phyloP scores from a whole-genome alignment of 2,888 invertebrate species.

The Eucriotettix oculatus region DNA sequence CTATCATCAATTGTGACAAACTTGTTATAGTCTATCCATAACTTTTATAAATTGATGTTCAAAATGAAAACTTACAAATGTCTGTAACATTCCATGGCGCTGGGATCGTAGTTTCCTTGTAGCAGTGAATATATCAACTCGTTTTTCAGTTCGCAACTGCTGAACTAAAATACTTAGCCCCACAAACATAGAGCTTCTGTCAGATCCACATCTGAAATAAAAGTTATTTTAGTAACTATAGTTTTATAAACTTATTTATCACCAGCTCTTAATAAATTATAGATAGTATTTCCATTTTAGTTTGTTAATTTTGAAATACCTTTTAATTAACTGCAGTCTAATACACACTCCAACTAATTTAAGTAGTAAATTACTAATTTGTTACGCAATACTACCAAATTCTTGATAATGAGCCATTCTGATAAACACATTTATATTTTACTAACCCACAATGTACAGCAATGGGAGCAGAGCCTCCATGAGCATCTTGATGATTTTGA shows the following conservation, averaged over 20 bases:
- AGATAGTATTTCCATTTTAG: no score
- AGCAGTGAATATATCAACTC: conserved; percentile 72
- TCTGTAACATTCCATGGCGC: conserved; percentile 66
- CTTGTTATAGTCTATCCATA: background rate
- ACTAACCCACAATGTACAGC: conserved; percentile 62
- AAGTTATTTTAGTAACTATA: background rate
- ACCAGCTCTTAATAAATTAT: no score
- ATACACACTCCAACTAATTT: no score
- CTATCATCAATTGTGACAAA: background rate
- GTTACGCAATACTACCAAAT: no score
- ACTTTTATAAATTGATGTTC: background rate
- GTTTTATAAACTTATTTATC: no score
- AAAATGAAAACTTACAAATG: conserved; percentile 44
- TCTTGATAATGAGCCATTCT: no score
- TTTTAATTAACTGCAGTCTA: no score
- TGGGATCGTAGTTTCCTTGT: conserved; percentile 72
- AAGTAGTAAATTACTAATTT: no score
- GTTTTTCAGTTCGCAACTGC: conserved; percentile 66
- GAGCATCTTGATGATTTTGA: conserved; percentile 22
- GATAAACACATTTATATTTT: background rate
- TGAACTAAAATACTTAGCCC: conserved; percentile 72
- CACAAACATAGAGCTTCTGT: conserved; percentile 79
- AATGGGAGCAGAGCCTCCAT: conserved; percentile 42
- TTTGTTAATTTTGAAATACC: no score
- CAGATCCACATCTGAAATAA: conserved; percentile 53